Evolutionary conservation across 1,140 invertebrate genomes (phyloP).

Genomic region (Bombus sibiricus): DNA sequence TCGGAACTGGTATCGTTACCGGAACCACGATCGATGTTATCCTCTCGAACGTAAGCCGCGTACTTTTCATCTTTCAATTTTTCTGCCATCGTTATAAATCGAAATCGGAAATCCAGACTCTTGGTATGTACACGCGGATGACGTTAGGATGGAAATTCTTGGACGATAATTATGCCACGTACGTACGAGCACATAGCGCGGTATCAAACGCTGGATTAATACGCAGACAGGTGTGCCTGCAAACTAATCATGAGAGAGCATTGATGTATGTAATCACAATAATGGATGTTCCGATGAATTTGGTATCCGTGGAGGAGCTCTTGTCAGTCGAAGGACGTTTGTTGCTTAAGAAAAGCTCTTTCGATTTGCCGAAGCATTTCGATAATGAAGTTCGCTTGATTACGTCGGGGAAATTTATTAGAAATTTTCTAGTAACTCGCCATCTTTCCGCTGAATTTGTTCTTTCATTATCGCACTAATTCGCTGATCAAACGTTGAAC

Average conservation of each 20-base stretch:
- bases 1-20: slow-evolving; percentile 9
- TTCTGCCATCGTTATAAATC: neutral
- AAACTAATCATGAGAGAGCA: slow-evolving; percentile 19
- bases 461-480: neutral
- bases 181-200: neutral
- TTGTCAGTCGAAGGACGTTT: neutral
- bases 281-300: slow-evolving; percentile 23
- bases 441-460: neutral
- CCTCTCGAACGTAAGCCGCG: too few species aligned
- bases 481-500: neutral
- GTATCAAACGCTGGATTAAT: slow-evolving; percentile 32
- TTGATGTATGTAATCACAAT: slow-evolving; percentile 20
- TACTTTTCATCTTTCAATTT: neutral
- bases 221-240: slow-evolving; percentile 28
- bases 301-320: neutral
- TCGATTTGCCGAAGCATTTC: neutral
- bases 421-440: neutral
- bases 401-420: neutral
- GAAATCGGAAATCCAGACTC: neutral
- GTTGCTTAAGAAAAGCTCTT: neutral
- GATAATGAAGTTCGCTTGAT: neutral
- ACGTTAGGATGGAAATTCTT: neutral
- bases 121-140: too few species aligned
- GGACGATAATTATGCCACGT: neutral
- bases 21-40: neutral